A percentile compares a stretch with the other conserved stretches of the same genome.
Conservation (phyloP, 2,888 invertebrate genomes). For the Agrotis exclamationis region DNA sequence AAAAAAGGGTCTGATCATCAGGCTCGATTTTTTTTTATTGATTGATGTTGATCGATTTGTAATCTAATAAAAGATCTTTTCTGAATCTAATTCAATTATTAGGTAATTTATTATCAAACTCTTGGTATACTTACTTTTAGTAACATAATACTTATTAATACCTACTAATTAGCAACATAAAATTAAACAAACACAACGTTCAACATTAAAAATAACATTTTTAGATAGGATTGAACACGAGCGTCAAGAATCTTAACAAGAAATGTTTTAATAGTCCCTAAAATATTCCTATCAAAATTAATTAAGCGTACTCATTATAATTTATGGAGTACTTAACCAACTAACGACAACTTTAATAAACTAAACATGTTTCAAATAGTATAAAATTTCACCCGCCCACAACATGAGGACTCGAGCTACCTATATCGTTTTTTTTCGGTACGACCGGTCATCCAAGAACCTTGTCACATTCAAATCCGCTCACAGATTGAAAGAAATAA, state of each 20-base stretch:
- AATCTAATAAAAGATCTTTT: neutral
- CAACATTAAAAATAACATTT: constrained; percentile 23
- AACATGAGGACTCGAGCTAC: constrained; percentile 70
- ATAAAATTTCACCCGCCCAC: constrained; percentile 78
- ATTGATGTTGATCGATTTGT: neutral
- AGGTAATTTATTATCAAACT: constrained; percentile 9
- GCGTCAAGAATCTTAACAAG: constrained; percentile 56
- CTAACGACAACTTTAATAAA: constrained; percentile 64
- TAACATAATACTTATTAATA: constrained; percentile 12
- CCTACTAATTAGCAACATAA: neutral
- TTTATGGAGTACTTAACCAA: constrained; percentile 60
- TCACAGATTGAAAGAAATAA: constrained; percentile 37
- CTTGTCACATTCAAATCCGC: constrained; percentile 73
- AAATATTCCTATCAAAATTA: constrained; percentile 55
- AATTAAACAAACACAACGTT: constrained; percentile 6
- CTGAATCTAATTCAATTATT: neutral
- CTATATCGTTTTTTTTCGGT: constrained; percentile 74
- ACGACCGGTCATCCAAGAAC: constrained; percentile 77
- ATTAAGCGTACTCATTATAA: constrained; percentile 56
- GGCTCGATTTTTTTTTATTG: no score
- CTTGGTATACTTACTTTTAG: neutral
- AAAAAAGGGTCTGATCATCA: no score
- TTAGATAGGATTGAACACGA: constrained; percentile 25
- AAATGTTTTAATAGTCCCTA: constrained; percentile 46
- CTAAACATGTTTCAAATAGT: constrained; percentile 68